phyloP scores from a whole-genome alignment of 2,888 invertebrate species.

The Hydroisotoma schaefferi region DNA sequence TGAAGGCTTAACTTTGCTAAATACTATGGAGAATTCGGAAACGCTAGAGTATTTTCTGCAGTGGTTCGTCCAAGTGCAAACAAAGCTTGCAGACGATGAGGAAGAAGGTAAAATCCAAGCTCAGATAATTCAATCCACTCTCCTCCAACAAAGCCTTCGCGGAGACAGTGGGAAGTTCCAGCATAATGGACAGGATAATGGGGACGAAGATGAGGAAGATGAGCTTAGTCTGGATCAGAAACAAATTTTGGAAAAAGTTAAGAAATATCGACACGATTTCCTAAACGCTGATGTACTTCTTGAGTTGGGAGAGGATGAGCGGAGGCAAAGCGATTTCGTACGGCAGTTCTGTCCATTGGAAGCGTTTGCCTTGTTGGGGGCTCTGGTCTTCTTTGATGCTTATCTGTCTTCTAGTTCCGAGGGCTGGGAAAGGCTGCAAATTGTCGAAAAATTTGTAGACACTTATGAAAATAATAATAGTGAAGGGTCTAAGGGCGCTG shows the following conservation, averaged over 20 bases:
- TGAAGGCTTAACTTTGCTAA: no score
- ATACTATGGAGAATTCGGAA: no score
- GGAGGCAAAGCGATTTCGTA: background rate
- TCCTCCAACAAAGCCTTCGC: no score
- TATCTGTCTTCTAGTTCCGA: background rate
- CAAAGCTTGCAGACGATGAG: no score
- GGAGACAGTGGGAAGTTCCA: no score
- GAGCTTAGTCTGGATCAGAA: background rate
- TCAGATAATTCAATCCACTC: no score
- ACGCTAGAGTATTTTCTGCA: no score
- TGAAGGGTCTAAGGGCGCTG: background rate
- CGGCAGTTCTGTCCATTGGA: background rate
- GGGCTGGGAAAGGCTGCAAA: background rate
- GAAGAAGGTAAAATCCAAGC: no score
- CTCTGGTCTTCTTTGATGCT: background rate
- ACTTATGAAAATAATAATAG: background rate
- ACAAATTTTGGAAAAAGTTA: background rate
- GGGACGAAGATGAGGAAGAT: constrained; percentile 9
- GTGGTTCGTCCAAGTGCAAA: no score
- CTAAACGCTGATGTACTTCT: background rate
- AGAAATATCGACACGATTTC: background rate
- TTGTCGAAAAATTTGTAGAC: background rate
- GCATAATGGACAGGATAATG: background rate
- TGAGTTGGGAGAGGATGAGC: background rate
- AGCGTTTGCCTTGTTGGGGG: constrained; percentile 1